Conservation (phyloP, 2,888 invertebrate species). For the Dinocampus coccinellae region DNA sequence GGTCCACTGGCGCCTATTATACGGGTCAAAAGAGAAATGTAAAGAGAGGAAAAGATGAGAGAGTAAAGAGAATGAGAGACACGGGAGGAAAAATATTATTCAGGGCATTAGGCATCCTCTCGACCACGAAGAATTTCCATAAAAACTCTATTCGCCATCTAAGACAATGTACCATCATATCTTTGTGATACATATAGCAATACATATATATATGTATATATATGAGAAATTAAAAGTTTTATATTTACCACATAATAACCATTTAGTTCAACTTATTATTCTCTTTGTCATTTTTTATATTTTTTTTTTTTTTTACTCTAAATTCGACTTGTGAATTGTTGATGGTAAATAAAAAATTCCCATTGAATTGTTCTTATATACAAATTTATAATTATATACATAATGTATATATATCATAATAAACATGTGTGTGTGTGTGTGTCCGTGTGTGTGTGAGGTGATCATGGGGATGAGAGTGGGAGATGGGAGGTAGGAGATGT, state of each 20-base stretch:
- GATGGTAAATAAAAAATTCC: too few species aligned
- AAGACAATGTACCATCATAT: slow-evolving; percentile 48
- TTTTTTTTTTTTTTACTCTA: not conserved
- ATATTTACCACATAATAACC: not conserved
- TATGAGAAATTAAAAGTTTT: not conserved
- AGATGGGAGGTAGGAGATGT: too few species aligned
- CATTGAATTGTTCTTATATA: too few species aligned
- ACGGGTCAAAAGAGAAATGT: slow-evolving; percentile 27
- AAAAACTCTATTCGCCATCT: slow-evolving; percentile 63
- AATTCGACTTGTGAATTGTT: too few species aligned
- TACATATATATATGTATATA: not conserved
- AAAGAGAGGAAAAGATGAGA: slow-evolving; percentile 18
- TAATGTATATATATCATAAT: too few species aligned
- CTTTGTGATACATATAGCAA: not conserved
- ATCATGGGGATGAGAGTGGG: too few species aligned
- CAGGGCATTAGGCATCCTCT: slow-evolving; percentile 63
- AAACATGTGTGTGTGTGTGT: too few species aligned
- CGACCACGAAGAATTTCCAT: slow-evolving; percentile 63
- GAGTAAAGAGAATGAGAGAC: not conserved
- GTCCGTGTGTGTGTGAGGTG: too few species aligned
- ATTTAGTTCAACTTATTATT: not conserved
- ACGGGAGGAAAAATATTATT: slow-evolving; percentile 57
- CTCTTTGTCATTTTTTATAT: not conserved
- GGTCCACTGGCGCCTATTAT: slow-evolving; percentile 42
- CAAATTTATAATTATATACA: too few species aligned